Conservation (phyloP, 1,140 invertebrate species). For the Aphaenogaster floridana region DNA sequence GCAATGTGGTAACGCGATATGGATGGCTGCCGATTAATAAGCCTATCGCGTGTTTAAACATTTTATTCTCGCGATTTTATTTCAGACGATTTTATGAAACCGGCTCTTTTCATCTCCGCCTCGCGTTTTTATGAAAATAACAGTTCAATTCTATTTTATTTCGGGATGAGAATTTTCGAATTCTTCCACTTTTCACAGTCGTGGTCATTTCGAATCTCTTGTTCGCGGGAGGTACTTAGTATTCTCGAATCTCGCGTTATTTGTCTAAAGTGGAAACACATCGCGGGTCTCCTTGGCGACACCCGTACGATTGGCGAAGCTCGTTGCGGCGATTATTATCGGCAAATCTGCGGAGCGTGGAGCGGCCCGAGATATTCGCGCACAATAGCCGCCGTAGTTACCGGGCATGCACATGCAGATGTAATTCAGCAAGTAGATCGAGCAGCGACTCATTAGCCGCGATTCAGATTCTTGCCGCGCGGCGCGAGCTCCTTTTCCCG, state of each 20-base stretch:
- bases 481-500: constrained; percentile 73
- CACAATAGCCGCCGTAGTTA: constrained; percentile 62
- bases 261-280: background rate
- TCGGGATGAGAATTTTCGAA: background rate
- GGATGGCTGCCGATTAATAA: constrained; percentile 31
- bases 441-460: constrained; percentile 76
- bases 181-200: background rate
- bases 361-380: constrained; percentile 47
- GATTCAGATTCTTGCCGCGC: constrained; percentile 75
- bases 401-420: constrained; percentile 61
- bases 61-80: constrained; percentile 11
- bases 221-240: background rate
- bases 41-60: background rate
- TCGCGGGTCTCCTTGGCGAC: constrained; percentile 21
- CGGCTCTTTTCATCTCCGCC: background rate
- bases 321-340: constrained; percentile 62
- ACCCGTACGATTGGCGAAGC: constrained; percentile 23
- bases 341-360: constrained; percentile 37
- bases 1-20: constrained; percentile 15
- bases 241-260: constrained; percentile 13
- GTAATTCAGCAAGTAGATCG: constrained; percentile 65
- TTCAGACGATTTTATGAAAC: background rate
- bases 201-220: background rate
- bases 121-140: constrained; percentile 7
- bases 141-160: background rate